Conservation (phyloP, 2,113 vertebrate species). For the Ailurus styani region DNA sequence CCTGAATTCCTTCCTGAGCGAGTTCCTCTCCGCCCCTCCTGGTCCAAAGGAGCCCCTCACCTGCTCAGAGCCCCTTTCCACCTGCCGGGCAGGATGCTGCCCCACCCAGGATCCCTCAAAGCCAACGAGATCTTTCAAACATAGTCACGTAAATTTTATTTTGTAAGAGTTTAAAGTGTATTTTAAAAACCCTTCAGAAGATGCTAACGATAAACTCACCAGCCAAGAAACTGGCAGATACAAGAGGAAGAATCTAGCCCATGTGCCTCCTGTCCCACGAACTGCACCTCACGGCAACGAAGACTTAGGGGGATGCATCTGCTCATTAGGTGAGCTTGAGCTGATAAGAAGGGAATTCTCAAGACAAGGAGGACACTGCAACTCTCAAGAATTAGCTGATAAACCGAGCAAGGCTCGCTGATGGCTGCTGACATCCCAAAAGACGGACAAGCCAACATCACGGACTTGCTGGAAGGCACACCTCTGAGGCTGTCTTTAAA, state of each 20-base stretch:
- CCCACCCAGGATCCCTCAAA: background rate
- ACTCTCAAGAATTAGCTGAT: background rate
- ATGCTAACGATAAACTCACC: background rate
- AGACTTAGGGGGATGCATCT: background rate
- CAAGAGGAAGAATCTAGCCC: background rate
- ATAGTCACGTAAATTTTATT: background rate
- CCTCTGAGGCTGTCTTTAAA: background rate
- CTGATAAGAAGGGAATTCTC: background rate
- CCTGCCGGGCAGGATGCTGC: accelerated
- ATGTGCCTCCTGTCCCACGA: too few species aligned
- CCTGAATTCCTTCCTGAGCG: background rate
- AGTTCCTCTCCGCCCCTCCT: background rate
- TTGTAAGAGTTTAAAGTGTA: background rate
- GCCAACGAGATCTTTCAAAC: background rate
- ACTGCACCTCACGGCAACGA: background rate
- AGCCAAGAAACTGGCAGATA: background rate
- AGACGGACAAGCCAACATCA: background rate
- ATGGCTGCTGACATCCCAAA: background rate
- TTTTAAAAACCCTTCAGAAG: background rate
- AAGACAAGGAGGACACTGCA: background rate
- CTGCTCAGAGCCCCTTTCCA: background rate
- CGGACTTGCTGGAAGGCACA: background rate
- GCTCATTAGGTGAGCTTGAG: background rate
- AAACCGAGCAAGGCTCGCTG: background rate
- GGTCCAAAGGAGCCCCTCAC: accelerated